Evolutionary conservation across 2,888 invertebrate species (phyloP).

Genomic region (Notodonta ziczac): DNA sequence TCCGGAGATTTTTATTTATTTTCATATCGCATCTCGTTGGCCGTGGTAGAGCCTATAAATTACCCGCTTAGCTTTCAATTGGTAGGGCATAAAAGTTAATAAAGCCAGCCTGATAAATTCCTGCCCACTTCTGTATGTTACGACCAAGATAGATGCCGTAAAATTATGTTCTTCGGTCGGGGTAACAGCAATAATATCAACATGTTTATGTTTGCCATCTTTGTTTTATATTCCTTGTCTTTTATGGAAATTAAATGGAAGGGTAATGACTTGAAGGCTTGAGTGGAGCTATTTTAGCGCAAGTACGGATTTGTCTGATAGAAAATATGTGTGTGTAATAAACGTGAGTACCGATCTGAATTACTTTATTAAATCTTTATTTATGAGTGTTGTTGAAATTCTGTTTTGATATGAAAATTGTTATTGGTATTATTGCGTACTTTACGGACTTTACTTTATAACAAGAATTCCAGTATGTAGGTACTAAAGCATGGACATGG

Average conservation of each 20-base stretch:
- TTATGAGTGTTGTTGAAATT: not conserved
- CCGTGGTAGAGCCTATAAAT: slow-evolving; percentile 7
- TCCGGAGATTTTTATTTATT: no score
- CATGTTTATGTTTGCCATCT: slow-evolving; percentile 20
- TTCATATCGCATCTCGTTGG: no score
- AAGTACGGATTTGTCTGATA: not conserved
- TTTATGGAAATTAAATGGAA: slow-evolving; percentile 24
- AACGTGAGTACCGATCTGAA: not conserved
- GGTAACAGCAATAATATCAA: slow-evolving; percentile 12
- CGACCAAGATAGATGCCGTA: slow-evolving; percentile 8
- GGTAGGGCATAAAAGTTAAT: slow-evolving; percentile 24
- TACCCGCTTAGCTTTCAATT: slow-evolving; percentile 20
- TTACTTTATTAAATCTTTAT: not conserved
- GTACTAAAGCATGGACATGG: no score
- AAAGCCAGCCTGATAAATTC: slow-evolving; percentile 4
- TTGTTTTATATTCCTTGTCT: slow-evolving; percentile 23
- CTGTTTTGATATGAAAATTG: not conserved
- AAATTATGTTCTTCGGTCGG: slow-evolving; percentile 2
- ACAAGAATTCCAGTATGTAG: no score
- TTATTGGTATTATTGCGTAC: not conserved
- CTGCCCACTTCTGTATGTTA: slow-evolving; percentile 5
- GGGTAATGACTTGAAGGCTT: not conserved
- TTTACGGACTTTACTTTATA: no score
- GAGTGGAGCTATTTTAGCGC: not conserved
- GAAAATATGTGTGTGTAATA: not conserved